Percentiles rank a stretch among this genome's conserved stretches.
Conservation (phyloP, 2,888 invertebrate genomes). For the Hirtodrosophila confusa region DNA sequence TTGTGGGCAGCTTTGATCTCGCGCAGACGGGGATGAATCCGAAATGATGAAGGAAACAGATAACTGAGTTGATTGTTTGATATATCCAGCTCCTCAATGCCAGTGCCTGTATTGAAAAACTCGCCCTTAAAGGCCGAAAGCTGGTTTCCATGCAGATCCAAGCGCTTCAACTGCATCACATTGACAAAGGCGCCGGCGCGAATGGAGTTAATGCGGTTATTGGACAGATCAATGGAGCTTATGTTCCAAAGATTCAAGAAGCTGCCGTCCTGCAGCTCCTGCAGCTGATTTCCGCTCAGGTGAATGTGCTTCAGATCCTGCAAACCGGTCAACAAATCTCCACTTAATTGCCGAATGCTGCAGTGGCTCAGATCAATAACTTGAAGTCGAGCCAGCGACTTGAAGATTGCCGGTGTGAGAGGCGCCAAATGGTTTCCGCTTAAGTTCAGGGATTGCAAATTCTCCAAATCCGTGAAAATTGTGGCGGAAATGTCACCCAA, state of each 20-base stretch:
- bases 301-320: slow-evolving; percentile 88
- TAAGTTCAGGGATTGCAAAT: slow-evolving; percentile 89
- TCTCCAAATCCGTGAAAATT: slow-evolving; percentile 88
- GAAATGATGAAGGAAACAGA: slow-evolving; percentile 93
- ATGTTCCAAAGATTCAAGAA: slow-evolving; percentile 92
- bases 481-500: slow-evolving; percentile 89
- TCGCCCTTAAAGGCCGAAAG: slow-evolving; percentile 92
- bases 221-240: slow-evolving; percentile 90
- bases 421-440: slow-evolving; percentile 89
- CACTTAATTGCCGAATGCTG: slow-evolving; percentile 89
- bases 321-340: slow-evolving; percentile 89
- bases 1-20: slow-evolving; percentile 90
- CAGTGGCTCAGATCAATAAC: slow-evolving; percentile 90
- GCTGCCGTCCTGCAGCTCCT: slow-evolving; percentile 90
- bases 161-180: slow-evolving; percentile 89
- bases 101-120: slow-evolving; percentile 92
- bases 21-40: slow-evolving; percentile 91
- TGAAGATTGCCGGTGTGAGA: slow-evolving; percentile 88
- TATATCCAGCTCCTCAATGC: slow-evolving; percentile 91
- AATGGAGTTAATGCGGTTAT: slow-evolving; percentile 91
- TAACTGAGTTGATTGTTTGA: slow-evolving; percentile 92
- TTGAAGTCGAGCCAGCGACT: slow-evolving; percentile 88
- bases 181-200: slow-evolving; percentile 91
- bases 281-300: slow-evolving; percentile 89
- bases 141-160: slow-evolving; percentile 91